Conservation (phyloP, 2,797 vertebrate genomes). For the Malacoctenus gilli region DNA sequence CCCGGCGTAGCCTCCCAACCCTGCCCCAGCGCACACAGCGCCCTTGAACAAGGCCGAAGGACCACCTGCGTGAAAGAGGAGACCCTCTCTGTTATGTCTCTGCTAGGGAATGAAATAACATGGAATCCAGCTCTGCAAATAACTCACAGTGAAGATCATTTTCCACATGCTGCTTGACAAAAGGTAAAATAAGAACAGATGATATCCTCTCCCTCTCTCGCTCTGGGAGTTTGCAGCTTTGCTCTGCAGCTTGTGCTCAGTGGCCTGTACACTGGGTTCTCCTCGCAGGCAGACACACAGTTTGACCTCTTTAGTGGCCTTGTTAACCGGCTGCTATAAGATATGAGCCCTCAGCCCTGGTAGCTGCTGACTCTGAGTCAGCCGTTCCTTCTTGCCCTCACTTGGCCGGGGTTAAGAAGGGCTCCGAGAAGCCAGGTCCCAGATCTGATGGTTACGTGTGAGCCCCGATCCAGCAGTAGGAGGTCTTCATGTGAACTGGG, state of each 20-base stretch:
- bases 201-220: slow-evolving; percentile 66
- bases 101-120: slow-evolving; percentile 90
- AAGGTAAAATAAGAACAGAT: slow-evolving; percentile 89
- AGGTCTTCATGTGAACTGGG: slow-evolving; percentile 57
- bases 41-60: slow-evolving; percentile 86
- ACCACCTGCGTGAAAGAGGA: slow-evolving; percentile 91
- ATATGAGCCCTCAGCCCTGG: slow-evolving; percentile 36
- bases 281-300: slow-evolving; percentile 19
- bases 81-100: slow-evolving; percentile 89
- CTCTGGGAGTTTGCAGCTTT: slow-evolving; percentile 53
- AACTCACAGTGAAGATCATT: slow-evolving; percentile 90
- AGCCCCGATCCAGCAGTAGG: slow-evolving; percentile 51
- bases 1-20: slow-evolving; percentile 37
- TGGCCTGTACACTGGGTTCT: slow-evolving; percentile 29
- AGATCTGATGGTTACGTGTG: slow-evolving; percentile 59
- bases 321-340: slow-evolving; percentile 47
- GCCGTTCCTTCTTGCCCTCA: slow-evolving; percentile 53
- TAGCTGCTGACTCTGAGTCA: slow-evolving; percentile 55
- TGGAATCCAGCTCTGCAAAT: slow-evolving; percentile 92
- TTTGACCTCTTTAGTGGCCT: slow-evolving; percentile 54
- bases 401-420: slow-evolving; percentile 62
- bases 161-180: slow-evolving; percentile 83
- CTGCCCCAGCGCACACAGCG: slow-evolving; percentile 68
- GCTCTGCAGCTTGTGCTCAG: slow-evolving; percentile 45
- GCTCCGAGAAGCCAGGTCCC: slow-evolving; percentile 59